phyloP scores from a whole-genome alignment of 1,140 invertebrate species.

The Dendrolimus punctatus region DNA sequence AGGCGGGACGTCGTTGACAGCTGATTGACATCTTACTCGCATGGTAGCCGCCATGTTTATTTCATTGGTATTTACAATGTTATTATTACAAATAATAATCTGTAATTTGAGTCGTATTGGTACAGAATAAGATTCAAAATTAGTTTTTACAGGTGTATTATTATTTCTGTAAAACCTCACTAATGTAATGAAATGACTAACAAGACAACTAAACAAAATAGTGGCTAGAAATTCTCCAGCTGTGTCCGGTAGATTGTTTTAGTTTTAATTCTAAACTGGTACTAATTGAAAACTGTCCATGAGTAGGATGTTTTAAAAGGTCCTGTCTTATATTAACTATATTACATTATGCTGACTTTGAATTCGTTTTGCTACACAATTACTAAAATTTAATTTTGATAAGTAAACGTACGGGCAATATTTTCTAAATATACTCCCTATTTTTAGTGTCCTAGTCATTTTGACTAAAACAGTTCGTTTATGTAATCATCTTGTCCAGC shows the following conservation, averaged over 20 bases:
- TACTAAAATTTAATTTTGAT: no score
- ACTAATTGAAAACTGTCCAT: constrained; percentile 58
- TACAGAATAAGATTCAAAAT: neutral
- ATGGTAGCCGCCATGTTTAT: constrained; percentile 56
- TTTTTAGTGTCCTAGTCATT: no score
- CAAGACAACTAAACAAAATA: constrained; percentile 67
- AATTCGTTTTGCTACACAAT: constrained; percentile 21
- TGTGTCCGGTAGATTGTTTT: constrained; percentile 62
- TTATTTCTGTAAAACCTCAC: constrained; percentile 39
- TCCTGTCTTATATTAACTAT: constrained; percentile 18
- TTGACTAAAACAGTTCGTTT: no score
- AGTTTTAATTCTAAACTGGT: constrained; percentile 65
- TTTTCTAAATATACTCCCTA: no score
- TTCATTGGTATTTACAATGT: constrained; percentile 46
- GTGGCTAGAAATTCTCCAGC: constrained; percentile 52
- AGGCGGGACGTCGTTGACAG: constrained; percentile 62
- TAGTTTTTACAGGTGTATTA: neutral
- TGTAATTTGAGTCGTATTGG: neutral
- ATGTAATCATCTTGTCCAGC: no score
- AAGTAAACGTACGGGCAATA: no score
- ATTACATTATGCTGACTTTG: constrained; percentile 11
- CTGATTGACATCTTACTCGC: constrained; percentile 68
- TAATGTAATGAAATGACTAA: constrained; percentile 66
- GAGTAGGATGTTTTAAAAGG: constrained; percentile 22
- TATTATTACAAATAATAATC: constrained; percentile 4